Evolutionary conservation across 2,888 invertebrate genomes (phyloP), one percentile per base, ranked within the genome.

Genomic region (Oscheius sp.): DNA sequence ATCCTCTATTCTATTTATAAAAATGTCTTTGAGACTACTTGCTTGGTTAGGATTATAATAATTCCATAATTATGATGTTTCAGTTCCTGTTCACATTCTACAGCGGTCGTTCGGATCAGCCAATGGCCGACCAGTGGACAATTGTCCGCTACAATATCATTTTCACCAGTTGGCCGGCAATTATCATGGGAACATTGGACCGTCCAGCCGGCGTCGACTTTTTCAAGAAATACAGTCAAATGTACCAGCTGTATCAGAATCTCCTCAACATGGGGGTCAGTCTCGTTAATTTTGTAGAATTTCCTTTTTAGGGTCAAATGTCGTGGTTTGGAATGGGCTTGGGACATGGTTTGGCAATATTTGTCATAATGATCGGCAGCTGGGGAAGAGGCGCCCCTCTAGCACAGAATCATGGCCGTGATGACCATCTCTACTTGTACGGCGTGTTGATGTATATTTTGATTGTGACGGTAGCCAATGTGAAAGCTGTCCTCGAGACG

Each of bases 1-100:
- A 58, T 80, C 43, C 73, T 81, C 29, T 81, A 72, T 76, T 61
- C 66, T 3, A 46, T 78, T 49, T 81, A 81, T 71, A 81, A 81
- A 74, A 80, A 78, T 35, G 49, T 74, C 49, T 21, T 76, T n/a
- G 76, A 76, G 55, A 66, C 53, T 0, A 43, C 71, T 12, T 35
- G 35, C 35, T 6, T 35, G 35, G 35, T 35, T 9, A 35, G 35
- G 3, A 3, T 35, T 35, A 6, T 9, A 3, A 9, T 35, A 6
- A n/a, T 35, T 35, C 35, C 9, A 9, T 35, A 35, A 35, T 35
- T 35, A 9, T 35, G 35, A 3, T 35, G 5, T 52, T 64, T 21
- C 43, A 73, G 21, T 74, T 80, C 55, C 43, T 46, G 23, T 56
- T 52, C 46, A 23, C 49, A 16, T 41, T 21, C 46, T 46, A 53